phyloP scores from a whole-genome alignment of 2,888 invertebrate genomes.

The Gandaritis pyraliata region DNA sequence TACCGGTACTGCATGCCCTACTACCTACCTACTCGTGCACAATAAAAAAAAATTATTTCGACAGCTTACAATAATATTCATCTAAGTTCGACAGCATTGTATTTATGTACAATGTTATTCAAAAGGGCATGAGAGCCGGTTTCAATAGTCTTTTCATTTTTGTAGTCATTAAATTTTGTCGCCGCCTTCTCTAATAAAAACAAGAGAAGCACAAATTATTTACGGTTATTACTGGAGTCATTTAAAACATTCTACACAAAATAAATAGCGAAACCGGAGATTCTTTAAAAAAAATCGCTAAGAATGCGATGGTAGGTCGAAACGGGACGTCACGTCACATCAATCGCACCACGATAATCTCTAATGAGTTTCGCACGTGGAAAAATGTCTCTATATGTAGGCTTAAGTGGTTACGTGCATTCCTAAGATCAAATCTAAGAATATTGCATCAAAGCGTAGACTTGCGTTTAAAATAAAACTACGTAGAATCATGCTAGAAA shows the following conservation, averaged over 20 bases:
- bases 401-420: constrained; percentile 26
- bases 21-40: too few species aligned
- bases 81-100: not conserved
- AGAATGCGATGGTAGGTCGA: constrained; percentile 29
- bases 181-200: not conserved
- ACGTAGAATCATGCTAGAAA: constrained; percentile 8
- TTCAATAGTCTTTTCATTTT: constrained; percentile 10
- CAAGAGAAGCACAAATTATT: not conserved
- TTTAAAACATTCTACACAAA: not conserved
- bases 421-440: constrained; percentile 34
- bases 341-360: constrained; percentile 41
- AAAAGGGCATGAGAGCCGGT: constrained; percentile 14
- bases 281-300: not conserved
- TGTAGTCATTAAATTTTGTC: not conserved
- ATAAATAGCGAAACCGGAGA: not conserved
- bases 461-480: constrained; percentile 9
- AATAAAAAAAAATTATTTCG: constrained; percentile 22
- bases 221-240: not conserved
- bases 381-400: constrained; percentile 30
- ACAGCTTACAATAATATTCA: constrained; percentile 6
- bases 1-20: too few species aligned
- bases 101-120: constrained; percentile 3
- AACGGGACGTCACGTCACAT: constrained; percentile 37
- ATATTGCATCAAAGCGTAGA: constrained; percentile 13
- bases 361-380: constrained; percentile 39